Conservation (phyloP, 1,140 invertebrate genomes). For the Nasonia longicornis region DNA sequence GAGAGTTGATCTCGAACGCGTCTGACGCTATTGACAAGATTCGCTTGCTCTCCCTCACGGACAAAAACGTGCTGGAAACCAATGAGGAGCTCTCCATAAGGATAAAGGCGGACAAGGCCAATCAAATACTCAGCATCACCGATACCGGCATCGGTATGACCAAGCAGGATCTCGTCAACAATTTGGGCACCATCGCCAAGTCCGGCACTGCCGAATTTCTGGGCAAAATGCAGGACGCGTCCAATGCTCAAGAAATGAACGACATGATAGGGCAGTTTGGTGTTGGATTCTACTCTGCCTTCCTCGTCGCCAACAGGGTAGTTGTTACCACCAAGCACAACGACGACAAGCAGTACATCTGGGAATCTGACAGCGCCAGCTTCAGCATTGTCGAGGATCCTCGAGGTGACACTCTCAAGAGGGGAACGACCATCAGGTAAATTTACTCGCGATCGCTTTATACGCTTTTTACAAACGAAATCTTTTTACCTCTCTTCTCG, state of each 20-base stretch:
- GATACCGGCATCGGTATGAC: constrained; percentile 99
- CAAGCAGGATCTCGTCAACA: constrained; percentile 92
- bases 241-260: constrained; percentile 76
- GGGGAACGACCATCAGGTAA: constrained; percentile 79
- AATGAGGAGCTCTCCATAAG: constrained; percentile 90
- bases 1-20: constrained; percentile 97
- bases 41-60: constrained; percentile 90
- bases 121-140: constrained; percentile 92
- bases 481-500: constrained; percentile 24
- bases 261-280: constrained; percentile 97
- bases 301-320: constrained; percentile 91
- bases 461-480: no score
- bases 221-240: constrained; percentile 87
- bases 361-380: constrained; percentile 94
- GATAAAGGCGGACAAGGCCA: constrained; percentile 98
- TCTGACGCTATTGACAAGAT: constrained; percentile 97
- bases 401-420: constrained; percentile 87
- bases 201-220: constrained; percentile 99
- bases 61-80: constrained; percentile 80
- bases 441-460: neutral
- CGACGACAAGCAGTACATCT: constrained; percentile 95
- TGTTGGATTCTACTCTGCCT: constrained; percentile 98
- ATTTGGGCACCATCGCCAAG: constrained; percentile 99
- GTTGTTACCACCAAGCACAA: constrained; percentile 97
- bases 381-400: constrained; percentile 96